These are phyloP conservation scores for Pterocles burchelli DNA, from an alignment of 2,113 vertebrate species.

Conservation along the genomic window DNA sequence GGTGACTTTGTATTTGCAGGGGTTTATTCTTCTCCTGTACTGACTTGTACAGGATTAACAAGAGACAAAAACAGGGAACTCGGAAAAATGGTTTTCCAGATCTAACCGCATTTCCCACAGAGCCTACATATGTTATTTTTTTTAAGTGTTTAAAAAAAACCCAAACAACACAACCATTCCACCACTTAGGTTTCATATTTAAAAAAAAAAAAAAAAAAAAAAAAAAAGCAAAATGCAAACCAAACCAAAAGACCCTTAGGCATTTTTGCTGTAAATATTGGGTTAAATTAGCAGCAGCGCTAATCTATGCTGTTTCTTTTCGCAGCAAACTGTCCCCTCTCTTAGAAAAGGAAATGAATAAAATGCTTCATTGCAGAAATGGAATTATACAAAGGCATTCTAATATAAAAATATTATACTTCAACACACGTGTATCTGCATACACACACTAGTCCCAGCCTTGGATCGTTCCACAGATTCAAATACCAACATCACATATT, in stretches of 20 bases:
- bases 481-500: background rate
- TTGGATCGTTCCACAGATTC: background rate
- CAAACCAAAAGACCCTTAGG: background rate
- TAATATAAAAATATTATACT: background rate
- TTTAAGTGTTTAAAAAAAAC: background rate
- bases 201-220: background rate
- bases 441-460: background rate
- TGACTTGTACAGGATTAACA: background rate
- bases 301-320: background rate
- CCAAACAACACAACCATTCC: background rate
- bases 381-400: background rate
- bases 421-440: background rate
- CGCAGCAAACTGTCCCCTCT: background rate
- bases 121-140: background rate
- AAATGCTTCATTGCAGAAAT: background rate
- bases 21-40: background rate
- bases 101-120: background rate
- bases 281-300: background rate
- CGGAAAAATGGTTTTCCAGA: background rate
- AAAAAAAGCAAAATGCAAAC: background rate
- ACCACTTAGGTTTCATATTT: background rate
- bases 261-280: background rate
- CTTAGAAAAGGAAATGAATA: background rate
- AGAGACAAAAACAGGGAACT: background rate
- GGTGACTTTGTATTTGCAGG: background rate